Evolutionary conservation across 2,888 invertebrate genomes (phyloP).

Genomic region (Hydrotaea diabolus): DNA sequence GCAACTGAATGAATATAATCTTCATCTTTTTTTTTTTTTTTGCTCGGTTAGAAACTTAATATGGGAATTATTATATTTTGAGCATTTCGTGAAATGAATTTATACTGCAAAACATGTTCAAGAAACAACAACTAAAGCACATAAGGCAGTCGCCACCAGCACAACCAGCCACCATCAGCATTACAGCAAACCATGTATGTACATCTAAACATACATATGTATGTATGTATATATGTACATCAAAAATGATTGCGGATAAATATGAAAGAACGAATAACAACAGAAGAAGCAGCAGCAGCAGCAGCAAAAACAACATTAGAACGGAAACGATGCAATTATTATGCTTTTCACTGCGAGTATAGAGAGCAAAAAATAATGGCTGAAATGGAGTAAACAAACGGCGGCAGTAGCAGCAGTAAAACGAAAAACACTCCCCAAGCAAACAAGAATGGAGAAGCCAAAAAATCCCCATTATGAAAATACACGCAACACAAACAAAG

Average conservation of each 20-base stretch:
- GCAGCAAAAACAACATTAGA: constrained; percentile 40
- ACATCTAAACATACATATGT: constrained; percentile 37
- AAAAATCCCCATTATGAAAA: not conserved
- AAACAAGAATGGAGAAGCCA: constrained; percentile 4
- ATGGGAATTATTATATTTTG: constrained; percentile 63
- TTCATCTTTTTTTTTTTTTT: constrained; percentile 26
- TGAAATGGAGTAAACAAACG: constrained; percentile 39
- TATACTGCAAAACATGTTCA: not conserved
- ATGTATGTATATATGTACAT: too few relatives aligned
- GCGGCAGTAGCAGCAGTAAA: not conserved
- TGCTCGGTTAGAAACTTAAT: constrained; percentile 59
- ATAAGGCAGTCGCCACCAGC: not conserved
- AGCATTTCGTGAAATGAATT: constrained; percentile 62
- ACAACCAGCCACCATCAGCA: not conserved
- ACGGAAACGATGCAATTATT: constrained; percentile 68
- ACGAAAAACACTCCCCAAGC: not conserved
- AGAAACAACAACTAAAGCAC: not conserved
- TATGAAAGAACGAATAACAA: constrained; percentile 24
- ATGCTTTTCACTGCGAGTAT: constrained; percentile 69
- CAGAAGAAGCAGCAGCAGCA: too few relatives aligned
- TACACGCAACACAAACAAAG: not conserved
- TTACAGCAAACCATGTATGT: constrained; percentile 5
- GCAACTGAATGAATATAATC: constrained; percentile 49
- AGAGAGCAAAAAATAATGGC: constrained; percentile 54
- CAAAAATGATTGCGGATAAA: constrained; percentile 57